Conservation (phyloP, 2,113 vertebrate genomes). For the Gracilinanus agilis region DNA sequence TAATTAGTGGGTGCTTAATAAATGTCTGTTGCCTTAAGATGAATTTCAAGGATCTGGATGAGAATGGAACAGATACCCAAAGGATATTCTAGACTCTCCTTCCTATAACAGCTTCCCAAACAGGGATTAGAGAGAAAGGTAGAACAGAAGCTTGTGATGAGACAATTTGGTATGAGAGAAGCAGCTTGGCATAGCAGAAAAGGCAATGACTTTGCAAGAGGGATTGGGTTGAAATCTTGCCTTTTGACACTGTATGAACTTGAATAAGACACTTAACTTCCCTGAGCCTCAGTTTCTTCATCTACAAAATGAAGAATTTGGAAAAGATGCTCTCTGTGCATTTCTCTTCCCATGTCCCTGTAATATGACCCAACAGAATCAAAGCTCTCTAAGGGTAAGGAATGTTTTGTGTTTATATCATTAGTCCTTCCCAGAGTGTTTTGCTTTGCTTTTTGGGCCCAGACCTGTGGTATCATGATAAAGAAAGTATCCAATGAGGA, state of each 20-base stretch:
- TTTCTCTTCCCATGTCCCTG: not conserved
- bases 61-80: not conserved
- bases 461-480: not conserved
- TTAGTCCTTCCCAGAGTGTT: not conserved
- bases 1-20: not conserved
- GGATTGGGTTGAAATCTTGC: not conserved
- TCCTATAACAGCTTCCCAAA: not conserved
- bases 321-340: not conserved
- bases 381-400: not conserved
- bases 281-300: not conserved
- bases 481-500: not conserved
- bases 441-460: not conserved
- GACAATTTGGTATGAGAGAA: not conserved
- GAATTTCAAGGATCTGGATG: not conserved
- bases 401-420: not conserved
- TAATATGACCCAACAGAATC: not conserved
- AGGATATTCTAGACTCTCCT: not conserved
- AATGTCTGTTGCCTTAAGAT: not conserved
- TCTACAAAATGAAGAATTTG: not conserved
- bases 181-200: not conserved
- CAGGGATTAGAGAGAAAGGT: not conserved
- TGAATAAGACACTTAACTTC: not conserved
- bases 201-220: not conserved
- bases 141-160: not conserved
- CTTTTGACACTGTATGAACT: not conserved